Evolutionary conservation across 1,140 invertebrate genomes (phyloP).

Genomic region (Hyles euphorbiae): DNA sequence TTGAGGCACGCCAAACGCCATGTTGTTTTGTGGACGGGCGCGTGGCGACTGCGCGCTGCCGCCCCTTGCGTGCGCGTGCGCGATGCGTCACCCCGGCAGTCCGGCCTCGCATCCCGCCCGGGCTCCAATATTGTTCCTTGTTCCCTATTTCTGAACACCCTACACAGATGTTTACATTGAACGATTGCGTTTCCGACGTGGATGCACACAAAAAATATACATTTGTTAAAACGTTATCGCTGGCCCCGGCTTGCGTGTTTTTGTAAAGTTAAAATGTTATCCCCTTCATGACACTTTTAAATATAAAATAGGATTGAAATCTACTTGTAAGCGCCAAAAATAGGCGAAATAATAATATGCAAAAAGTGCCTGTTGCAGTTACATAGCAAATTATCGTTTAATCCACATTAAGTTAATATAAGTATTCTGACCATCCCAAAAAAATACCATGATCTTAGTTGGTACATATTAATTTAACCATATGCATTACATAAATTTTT

Average conservation of each 20-base stretch:
- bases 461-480: too few species aligned
- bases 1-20: constrained; percentile 59
- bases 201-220: not conserved
- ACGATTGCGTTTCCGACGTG: not conserved
- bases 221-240: too few species aligned
- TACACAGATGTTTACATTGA: not conserved
- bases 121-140: constrained; percentile 22
- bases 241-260: too few species aligned
- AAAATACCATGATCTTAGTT: too few species aligned
- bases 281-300: not conserved
- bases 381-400: too few species aligned
- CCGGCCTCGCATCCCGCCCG: constrained; percentile 30
- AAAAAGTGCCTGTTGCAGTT: not conserved
- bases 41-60: constrained; percentile 67
- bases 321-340: too few species aligned
- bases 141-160: constrained; percentile 17
- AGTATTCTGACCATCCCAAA: too few species aligned
- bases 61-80: constrained; percentile 60
- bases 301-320: not conserved
- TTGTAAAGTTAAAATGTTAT: too few species aligned
- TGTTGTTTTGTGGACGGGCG: constrained; percentile 63
- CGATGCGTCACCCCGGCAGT: constrained; percentile 58
- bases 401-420: too few species aligned
- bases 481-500: too few species aligned
- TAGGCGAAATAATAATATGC: not conserved